These are phyloP conservation scores for Myotis daubentonii DNA, from an alignment of 2,797 vertebrate species.

Conservation along the genomic window DNA sequence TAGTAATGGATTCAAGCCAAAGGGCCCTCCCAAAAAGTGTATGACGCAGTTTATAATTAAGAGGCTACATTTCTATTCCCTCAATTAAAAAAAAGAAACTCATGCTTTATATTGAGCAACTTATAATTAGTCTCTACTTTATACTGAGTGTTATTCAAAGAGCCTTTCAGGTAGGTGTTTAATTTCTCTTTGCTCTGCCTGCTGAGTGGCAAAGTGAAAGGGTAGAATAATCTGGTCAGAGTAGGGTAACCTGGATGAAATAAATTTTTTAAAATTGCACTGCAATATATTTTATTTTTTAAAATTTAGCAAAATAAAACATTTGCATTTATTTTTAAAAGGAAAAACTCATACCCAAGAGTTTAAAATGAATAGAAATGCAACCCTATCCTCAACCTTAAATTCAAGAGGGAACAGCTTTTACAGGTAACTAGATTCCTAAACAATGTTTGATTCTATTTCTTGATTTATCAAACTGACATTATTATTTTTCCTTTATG, in stretches of 20 bases:
- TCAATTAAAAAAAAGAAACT: neutral
- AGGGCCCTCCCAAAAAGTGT: neutral
- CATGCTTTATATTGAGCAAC: conserved; percentile 28
- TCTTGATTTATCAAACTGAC: conserved; percentile 23
- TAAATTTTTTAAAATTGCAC: conserved; percentile 1
- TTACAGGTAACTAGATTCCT: neutral
- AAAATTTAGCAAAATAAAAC: conserved; percentile 52
- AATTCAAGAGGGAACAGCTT: neutral
- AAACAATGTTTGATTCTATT: conserved; percentile 23
- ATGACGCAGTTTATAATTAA: conserved; percentile 6
- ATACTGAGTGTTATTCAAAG: conserved; percentile 48
- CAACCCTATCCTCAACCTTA: neutral
- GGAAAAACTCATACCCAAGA: neutral
- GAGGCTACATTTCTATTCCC: conserved; percentile 6
- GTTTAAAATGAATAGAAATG: conserved; percentile 27
- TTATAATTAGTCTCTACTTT: conserved; percentile 39
- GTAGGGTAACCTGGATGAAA: neutral
- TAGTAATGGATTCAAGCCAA: conserved; percentile 41
- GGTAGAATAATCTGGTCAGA: neutral
- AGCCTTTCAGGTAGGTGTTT: conserved; percentile 38
- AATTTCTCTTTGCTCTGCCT: conserved; percentile 38
- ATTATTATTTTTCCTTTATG: neutral
- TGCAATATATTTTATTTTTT: neutral
- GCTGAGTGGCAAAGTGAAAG: neutral
- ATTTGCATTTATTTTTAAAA: neutral